Base-by-base conservation (phyloP, 2,797 vertebrate species). In the Pygocentrus nattereri region DNA sequence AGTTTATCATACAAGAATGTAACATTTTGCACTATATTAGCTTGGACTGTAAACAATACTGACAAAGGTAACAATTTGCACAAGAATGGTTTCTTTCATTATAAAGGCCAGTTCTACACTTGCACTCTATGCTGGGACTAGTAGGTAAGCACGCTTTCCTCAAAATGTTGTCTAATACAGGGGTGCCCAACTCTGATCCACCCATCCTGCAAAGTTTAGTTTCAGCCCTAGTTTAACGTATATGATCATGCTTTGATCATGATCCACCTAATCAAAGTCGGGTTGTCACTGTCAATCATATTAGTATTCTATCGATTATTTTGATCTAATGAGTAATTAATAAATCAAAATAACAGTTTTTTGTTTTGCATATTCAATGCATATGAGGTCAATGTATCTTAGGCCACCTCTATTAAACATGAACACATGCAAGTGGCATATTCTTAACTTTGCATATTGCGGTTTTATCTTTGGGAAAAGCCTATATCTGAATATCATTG, bases 91-190 rank as follows among this genome's bases (percentile, higher is more conserved):
- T 44, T 61, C 10, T 27, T 30, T 27, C 47, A 25, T 34, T 41
- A 30, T 7, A 27, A 65, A 27, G 27, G 44, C 59, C 58, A 80
- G 61, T 56, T 67, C 58, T 67, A 49, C n/a, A 8, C n/a, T 56
- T 65, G 49, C 61, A 41, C n/a, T 54, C 71, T 44, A 15, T 52
- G 47, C 68, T 79, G 78, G 41, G 69, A 72, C 69, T 27, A 8
- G 18, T 64, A 18, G 31, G 8, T 38, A 7, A n/a, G 65, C 27
- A 64, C 64, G 27, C 27, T 2, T 58, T 23, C 1, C 21, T 23
- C 1, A 23, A 58, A 3, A 58, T 23, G 6, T 58, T 8, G n/a
- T 54, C 19, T 54, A 54, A 54, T 13, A 19, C 5, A 54, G 50
- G 54, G 21, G 1, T 23, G 8, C 54, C 54, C 7, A 58, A 12